Evolutionary conservation across 35 echinoderm and acorn worm species (phyloP).

Genomic region (Amphiura filiformis): DNA sequence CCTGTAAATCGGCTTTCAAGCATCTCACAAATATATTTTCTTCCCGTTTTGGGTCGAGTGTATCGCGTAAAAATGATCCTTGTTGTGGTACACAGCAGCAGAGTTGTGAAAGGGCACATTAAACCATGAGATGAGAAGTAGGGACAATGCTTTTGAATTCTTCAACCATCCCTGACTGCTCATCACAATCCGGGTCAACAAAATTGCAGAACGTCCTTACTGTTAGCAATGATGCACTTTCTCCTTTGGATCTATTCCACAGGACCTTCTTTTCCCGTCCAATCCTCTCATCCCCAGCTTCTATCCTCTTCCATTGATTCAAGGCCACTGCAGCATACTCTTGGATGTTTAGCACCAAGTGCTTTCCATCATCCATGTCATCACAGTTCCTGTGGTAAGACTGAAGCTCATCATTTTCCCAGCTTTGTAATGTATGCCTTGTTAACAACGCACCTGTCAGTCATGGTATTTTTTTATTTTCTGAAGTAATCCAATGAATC

Average conservation of each 20-base stretch:
- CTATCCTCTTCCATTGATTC: constrained; percentile 45
- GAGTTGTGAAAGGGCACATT: not conserved
- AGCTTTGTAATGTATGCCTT: no score
- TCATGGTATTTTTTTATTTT: no score
- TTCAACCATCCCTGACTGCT: not conserved
- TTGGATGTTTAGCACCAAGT: no score
- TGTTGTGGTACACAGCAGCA: constrained; percentile 11
- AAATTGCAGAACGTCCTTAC: not conserved
- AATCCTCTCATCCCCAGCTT: constrained; percentile 9
- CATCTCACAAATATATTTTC: no score
- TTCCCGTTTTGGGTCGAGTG: not conserved
- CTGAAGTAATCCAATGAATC: no score
- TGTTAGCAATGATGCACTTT: constrained; percentile 18
- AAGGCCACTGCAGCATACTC: no score
- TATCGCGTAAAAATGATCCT: no score
- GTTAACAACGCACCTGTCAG: no score
- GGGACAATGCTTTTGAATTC: constrained; percentile 32
- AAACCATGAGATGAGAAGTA: not conserved
- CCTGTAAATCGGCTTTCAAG: no score
- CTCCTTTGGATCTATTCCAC: not conserved
- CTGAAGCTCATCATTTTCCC: no score
- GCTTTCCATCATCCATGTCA: no score
- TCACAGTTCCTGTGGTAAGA: no score
- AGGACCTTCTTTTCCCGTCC: constrained; percentile 38
- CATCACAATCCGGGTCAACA: not conserved